Evolutionary conservation across 2,797 vertebrate genomes (phyloP), one percentile per base, ranked within the genome.

Genomic region (Knipowitschia caucasica): DNA sequence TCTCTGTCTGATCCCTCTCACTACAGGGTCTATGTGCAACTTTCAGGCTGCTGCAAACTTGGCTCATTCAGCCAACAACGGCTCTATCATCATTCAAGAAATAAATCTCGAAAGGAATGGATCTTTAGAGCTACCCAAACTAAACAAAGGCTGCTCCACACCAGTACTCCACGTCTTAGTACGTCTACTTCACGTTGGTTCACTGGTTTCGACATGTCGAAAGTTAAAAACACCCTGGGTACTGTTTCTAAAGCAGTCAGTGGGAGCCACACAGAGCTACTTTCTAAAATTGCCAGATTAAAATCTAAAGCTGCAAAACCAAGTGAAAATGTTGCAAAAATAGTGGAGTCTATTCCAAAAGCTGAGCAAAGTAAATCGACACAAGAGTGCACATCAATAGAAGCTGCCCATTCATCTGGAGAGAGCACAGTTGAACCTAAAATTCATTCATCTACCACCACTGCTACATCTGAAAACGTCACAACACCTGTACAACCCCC

Each of bases 161-260:
- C 86, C 57, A 86, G 85, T 71, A 54, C 87, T 82, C 80, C 86
- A 58, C 83, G 82, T 82, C 86, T 92, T 64, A 89, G 91, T 68
- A 89, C 90, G 64, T 93, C 93, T 40, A 70, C 91, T 53, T 91
- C 91, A 10, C 92, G 90, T 69, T 90, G 91, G 89, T 88, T 92
- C 62, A 56, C 79, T 3, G 87, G 90, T 79, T 79, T 92, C 68
- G 92, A 75, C 83, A 95, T 96, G 94, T 96, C 92, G 17, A 93
- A 93, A 46, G 92, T 98, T 77, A 95, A 87, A 85, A 95, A 60
- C 75, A 93, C 94, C 45, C 84, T 96, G 64, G 93, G 92, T 73
- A 93, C 93, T 46, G 91, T 95, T 78, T 93, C 94, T 33, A 98
- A 96, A 89, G 94, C 89, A 56, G 90, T 98, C 68, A 92, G 92